Evolutionary conservation across 2,113 vertebrate species (phyloP), one percentile per base, ranked within the genome.

Genomic region (Leucopsar rothschildi): DNA sequence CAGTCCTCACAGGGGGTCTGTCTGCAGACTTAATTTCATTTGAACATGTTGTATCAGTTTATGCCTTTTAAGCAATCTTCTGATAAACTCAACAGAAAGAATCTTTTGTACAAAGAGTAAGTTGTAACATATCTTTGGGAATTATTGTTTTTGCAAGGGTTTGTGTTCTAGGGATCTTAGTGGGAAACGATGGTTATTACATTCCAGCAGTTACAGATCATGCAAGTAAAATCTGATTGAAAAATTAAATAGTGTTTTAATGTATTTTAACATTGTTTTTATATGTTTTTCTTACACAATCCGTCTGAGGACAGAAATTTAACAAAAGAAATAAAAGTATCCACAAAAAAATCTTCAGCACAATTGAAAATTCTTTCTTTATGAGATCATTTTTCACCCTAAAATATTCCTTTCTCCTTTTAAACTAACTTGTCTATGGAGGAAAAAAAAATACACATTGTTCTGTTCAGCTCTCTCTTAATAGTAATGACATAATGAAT

Each of bases 381-480:
- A 3, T 79, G 37, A 12, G 28, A n/a, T 25, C 0, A n/a, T 63
- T 82, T 50, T 59, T 25, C 4, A 6, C 3, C 0, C 2, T 11
- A 73, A 77, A 81, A 27, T n/a, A 80, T 37, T 81, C 3, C 1
- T 64, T 59, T 40, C 5, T 7, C 2, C 14, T 76, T 87, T 68
- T 35, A 71, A 85, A 55, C 10, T 45, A 60, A 65, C 2, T 44
- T 76, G 22, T 3, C 18, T 47, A 21, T 7, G 19, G 20, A 24
- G 5, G 13, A 60, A 77, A 81, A 28, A 35, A 64, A 17, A 4
- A 47, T 11, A 6, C 3, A 49, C 4, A 2, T 31, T 60, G 4
- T 37, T 91, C 70, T 60, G 6, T 61, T 72, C 4, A 3, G 4
- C 37, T 18, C 3, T 63, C 18, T 73, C 16, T 57, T 42, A 47